phyloP scores from a whole-genome alignment of 1,140 invertebrate species.

The Tenebrio molitor region DNA sequence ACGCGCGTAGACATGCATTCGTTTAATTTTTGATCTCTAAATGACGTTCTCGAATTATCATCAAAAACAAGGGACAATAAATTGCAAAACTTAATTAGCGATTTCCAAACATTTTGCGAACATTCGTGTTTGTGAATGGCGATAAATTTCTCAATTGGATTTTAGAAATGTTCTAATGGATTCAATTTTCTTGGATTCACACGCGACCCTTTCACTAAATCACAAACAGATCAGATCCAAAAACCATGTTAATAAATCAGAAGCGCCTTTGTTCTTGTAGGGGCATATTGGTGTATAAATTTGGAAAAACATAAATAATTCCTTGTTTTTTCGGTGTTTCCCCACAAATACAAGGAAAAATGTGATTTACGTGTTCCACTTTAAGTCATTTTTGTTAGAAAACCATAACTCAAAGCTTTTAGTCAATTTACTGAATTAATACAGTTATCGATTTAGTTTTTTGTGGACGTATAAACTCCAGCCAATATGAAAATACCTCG shows the following conservation, averaged over 20 bases:
- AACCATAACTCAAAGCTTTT: conserved; percentile 17
- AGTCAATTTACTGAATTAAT: conserved; percentile 23
- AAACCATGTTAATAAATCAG: conserved; percentile 24
- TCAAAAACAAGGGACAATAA: too few species aligned
- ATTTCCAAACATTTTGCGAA: too few species aligned
- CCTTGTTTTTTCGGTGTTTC: conserved; percentile 24
- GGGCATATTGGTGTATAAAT: conserved; percentile 23
- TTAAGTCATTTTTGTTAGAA: conserved; percentile 17
- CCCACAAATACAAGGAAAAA: conserved; percentile 10
- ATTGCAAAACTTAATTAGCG: too few species aligned
- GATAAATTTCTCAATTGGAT: too few species aligned
- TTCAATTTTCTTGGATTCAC: not conserved
- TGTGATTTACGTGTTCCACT: conserved; percentile 32
- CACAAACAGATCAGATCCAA: conserved; percentile 7
- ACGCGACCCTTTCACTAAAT: not conserved
- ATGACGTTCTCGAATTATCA: too few species aligned
- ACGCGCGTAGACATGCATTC: too few species aligned
- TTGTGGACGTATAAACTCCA: not conserved
- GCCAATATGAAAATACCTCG: conserved; percentile 4
- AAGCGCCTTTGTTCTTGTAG: conserved; percentile 16
- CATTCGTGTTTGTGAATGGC: too few species aligned
- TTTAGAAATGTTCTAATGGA: not conserved
- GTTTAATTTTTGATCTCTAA: too few species aligned
- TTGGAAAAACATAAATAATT: conserved; percentile 34
- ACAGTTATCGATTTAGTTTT: conserved; percentile 18